Base-by-base conservation (phyloP, 2,888 invertebrate species). In the Eumerus sabulonum region DNA sequence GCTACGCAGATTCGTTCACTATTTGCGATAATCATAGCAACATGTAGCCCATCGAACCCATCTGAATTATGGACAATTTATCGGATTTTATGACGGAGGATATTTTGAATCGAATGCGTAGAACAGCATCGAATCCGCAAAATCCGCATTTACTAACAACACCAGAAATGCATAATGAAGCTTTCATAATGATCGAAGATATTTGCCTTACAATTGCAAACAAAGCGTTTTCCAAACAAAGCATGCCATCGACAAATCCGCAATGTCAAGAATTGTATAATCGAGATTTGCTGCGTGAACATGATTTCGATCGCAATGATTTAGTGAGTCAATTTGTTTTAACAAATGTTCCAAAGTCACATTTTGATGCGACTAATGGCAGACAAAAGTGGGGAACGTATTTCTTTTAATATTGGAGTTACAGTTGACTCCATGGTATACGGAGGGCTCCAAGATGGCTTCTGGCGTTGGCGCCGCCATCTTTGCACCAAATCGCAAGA, bases 341-440 rank as follows among this genome's bases (percentile, higher is more conserved):
- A 36, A 56, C 47, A 47, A 63, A 63, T 56, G 47, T 71, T 36
- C 38, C 54, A 13, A 53, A 45, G 48, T 63, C 82, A 85, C 62
- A 82, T 79, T 45, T 54, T 85, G 14, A 85, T 85, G 82, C 16
- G 83, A 81, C 77, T 63, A 51, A 76, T 83, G n/a, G 13, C 36
- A 36, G 38, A 36, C 36, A 36, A 44, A 54, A 18, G 42, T 35
- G 66, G 48, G 54, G 54, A 36, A 12, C 54, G 35, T 66, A 36
- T 36, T 66, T 66, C 38, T 38, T n/a, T n/a, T n/a, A n/a, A n/a
- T n/a, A n/a, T n/a, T n/a, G n/a, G n/a, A n/a, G 53, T 1, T 44
- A 54, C n/a, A n/a, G n/a, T n/a, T n/a, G n/a, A n/a, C n/a, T n/a
- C n/a, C n/a, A n/a, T n/a, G n/a, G n/a, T n/a, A n/a, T n/a, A n/a